A percentile compares a stretch with the other conserved stretches of the same genome.
These are phyloP conservation scores for Lithophane socia DNA, from an alignment of 2,888 invertebrate species.

Conservation along the genomic window DNA sequence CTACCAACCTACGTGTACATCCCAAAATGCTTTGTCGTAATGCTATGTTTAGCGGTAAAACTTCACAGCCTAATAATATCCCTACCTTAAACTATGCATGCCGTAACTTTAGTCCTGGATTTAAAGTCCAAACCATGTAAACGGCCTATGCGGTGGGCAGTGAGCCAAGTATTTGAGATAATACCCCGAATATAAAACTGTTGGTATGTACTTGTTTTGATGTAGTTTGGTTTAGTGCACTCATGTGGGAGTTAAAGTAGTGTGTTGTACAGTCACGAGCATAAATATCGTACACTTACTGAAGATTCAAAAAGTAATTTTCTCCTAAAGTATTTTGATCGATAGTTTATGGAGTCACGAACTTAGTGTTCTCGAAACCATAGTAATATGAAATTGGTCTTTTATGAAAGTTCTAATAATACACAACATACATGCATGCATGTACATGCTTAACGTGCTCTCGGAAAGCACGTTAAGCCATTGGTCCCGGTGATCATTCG, in stretches of 20 bases:
- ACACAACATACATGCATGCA: too few relatives aligned
- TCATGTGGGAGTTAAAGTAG: conserved; percentile 10
- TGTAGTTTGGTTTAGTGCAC: conserved; percentile 40
- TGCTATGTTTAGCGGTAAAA: conserved; percentile 5
- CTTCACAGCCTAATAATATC: background rate
- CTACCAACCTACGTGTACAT: background rate
- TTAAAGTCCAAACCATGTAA: conserved; percentile 40
- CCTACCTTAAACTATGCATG: conserved; percentile 7
- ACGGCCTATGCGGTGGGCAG: conserved; percentile 44
- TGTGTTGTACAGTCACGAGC: too few relatives aligned
- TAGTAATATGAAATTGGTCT: too few relatives aligned
- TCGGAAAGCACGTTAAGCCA: too few relatives aligned
- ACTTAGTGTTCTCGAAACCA: background rate
- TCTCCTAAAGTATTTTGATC: background rate
- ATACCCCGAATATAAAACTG: conserved; percentile 41
- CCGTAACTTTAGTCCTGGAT: conserved; percentile 24
- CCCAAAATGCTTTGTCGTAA: background rate
- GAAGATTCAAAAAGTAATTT: background rate
- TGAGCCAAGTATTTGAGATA: conserved; percentile 58
- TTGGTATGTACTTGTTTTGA: conserved; percentile 25
- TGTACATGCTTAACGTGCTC: too few relatives aligned
- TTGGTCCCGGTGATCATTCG: too few relatives aligned
- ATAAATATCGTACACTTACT: too few relatives aligned
- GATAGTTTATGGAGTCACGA: background rate
- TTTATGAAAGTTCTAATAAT: too few relatives aligned